Conservation (phyloP, 1,140 invertebrate species). For the Epicauta chinensis region DNA sequence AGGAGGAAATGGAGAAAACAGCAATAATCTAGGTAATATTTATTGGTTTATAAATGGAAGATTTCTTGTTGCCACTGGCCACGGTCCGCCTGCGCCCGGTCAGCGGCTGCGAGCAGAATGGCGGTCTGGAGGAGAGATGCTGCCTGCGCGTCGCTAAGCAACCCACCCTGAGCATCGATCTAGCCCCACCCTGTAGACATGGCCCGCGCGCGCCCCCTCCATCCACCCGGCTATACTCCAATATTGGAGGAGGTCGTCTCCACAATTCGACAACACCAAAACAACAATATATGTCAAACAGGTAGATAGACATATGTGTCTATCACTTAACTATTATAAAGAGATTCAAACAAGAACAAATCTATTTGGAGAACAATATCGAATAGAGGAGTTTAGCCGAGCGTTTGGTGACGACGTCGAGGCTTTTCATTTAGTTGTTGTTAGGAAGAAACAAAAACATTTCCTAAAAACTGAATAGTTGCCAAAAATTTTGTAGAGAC, state of each 20-base stretch:
- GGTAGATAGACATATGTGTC: neutral
- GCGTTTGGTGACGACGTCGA: neutral
- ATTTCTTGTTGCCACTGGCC: too few relatives aligned
- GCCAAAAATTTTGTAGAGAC: too few relatives aligned
- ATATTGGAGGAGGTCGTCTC: too few relatives aligned
- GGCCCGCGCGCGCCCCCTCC: constrained; percentile 26
- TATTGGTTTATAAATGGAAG: too few relatives aligned
- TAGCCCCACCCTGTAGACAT: constrained; percentile 29
- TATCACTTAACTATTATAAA: neutral
- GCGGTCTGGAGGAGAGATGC: constrained; percentile 39
- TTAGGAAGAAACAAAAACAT: neutral
- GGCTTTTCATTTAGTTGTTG: constrained; percentile 1
- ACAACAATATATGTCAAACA: neutral
- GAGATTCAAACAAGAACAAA: too few relatives aligned
- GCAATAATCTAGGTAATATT: too few relatives aligned
- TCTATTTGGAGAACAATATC: too few relatives aligned
- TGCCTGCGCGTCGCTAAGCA: constrained; percentile 36
- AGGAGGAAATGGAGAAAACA: too few relatives aligned
- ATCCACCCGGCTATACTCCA: constrained; percentile 14
- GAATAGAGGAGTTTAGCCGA: neutral
- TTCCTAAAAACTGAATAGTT: too few relatives aligned
- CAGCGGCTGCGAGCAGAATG: constrained; percentile 32
- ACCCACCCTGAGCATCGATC: constrained; percentile 37
- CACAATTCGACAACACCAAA: neutral
- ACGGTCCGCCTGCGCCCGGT: constrained; percentile 21